These are phyloP conservation scores for Poecilia velifera DNA, from an alignment of 2,797 vertebrate species.

Conservation along the genomic window DNA sequence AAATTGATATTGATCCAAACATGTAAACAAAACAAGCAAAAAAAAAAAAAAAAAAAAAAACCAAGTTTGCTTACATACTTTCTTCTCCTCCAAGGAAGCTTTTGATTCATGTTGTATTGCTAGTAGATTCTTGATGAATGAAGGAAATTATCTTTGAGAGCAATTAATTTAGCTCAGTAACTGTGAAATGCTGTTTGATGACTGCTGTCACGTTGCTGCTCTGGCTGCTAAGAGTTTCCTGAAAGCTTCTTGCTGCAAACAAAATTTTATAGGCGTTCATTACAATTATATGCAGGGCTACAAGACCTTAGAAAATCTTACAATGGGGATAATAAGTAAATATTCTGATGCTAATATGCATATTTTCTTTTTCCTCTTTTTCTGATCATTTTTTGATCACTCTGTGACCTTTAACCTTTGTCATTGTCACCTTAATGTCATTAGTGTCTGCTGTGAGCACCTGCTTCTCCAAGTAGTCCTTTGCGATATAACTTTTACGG, in stretches of 20 bases:
- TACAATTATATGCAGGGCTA: too few species aligned
- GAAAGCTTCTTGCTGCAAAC: neutral
- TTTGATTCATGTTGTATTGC: neutral
- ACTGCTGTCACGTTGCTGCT: neutral
- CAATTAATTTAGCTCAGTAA: slow-evolving; percentile 3
- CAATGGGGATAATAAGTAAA: neutral
- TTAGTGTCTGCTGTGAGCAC: neutral
- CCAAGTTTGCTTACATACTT: neutral
- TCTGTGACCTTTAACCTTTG: neutral
- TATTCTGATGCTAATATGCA: too few species aligned
- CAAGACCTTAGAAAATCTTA: too few species aligned
- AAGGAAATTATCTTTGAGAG: slow-evolving; percentile 4
- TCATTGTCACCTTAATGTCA: neutral
- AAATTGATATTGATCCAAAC: neutral
- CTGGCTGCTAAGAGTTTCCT: neutral
- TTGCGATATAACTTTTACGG: neutral
- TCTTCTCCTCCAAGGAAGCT: neutral
- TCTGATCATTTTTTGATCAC: neutral
- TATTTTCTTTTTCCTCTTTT: too few species aligned
- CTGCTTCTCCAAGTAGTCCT: neutral
- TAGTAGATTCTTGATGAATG: slow-evolving; percentile 1
- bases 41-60: neutral
- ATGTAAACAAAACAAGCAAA: neutral
- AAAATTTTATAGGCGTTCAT: neutral
- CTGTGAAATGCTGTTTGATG: neutral